These are phyloP conservation scores for Drosophila kokeensis DNA, from an alignment of 2,888 invertebrate species.

Conservation along the genomic window DNA sequence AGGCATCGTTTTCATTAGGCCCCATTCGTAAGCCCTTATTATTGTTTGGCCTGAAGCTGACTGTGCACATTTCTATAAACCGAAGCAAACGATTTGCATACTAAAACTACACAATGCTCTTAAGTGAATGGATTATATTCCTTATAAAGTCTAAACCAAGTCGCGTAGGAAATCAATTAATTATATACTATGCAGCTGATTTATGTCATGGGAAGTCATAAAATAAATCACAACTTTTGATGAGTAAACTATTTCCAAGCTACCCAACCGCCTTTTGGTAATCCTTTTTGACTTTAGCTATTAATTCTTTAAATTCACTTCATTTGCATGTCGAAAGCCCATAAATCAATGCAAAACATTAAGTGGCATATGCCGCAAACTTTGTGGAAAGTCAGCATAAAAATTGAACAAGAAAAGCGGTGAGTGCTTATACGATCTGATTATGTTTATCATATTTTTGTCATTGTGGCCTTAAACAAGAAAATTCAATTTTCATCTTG, in stretches of 20 bases:
- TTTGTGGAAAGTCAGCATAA: constrained; percentile 28
- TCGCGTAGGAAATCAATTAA: constrained; percentile 30
- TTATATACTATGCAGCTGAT: constrained; percentile 1
- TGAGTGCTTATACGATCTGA: neutral
- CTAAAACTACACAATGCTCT: neutral
- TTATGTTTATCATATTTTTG: constrained; percentile 6
- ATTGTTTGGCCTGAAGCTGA: neutral
- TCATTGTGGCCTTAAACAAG: neutral
- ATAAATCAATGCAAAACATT: constrained; percentile 31
- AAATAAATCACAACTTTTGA: constrained; percentile 19
- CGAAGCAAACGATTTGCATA: neutral
- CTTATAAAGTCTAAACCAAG: constrained; percentile 26
- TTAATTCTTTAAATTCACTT: neutral
- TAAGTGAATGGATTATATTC: constrained; percentile 16
- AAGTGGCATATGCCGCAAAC: constrained; percentile 31
- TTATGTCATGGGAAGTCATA: constrained; percentile 3
- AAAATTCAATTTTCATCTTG: constrained; percentile 34
- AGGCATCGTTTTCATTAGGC: constrained; percentile 15
- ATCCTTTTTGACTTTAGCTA: neutral
- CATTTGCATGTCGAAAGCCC: constrained; percentile 37
- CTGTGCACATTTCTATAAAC: neutral
- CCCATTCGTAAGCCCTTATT: neutral
- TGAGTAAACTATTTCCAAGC: neutral
- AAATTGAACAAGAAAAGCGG: neutral
- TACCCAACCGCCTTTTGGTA: neutral